These are phyloP conservation scores for Latrodectus elegans DNA, from an alignment of 2,888 invertebrate species.

Conservation along the genomic window DNA sequence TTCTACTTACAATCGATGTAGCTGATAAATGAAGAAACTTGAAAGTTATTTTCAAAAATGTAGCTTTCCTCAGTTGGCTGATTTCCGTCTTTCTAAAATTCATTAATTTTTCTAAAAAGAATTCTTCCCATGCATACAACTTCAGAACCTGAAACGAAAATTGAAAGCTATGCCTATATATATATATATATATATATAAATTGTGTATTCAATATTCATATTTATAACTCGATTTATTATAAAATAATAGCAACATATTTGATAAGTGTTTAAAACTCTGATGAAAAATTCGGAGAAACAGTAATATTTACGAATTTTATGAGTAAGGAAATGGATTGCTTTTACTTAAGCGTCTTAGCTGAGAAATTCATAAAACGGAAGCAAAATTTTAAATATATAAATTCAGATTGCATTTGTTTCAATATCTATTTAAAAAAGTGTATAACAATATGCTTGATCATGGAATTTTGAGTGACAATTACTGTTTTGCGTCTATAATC, in stretches of 20 bases:
- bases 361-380: no score
- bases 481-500: no score
- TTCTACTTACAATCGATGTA: constrained; percentile 42
- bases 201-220: background rate
- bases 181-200: no score
- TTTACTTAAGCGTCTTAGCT: no score
- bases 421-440: no score
- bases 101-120: constrained; percentile 27
- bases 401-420: no score
- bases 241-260: background rate
- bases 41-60: constrained; percentile 34
- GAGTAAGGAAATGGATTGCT: no score
- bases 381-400: no score
- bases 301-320: no score
- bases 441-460: no score
- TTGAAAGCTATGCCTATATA: background rate
- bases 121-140: constrained; percentile 57
- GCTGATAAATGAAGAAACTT: constrained; percentile 35
- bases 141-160: constrained; percentile 33
- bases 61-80: constrained; percentile 34
- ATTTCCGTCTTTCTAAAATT: constrained; percentile 31
- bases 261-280: background rate
- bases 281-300: no score
- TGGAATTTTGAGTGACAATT: no score
- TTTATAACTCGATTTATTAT: background rate